Conservation (phyloP, 2,113 vertebrate genomes). For the Aptenodytes patagonicus region DNA sequence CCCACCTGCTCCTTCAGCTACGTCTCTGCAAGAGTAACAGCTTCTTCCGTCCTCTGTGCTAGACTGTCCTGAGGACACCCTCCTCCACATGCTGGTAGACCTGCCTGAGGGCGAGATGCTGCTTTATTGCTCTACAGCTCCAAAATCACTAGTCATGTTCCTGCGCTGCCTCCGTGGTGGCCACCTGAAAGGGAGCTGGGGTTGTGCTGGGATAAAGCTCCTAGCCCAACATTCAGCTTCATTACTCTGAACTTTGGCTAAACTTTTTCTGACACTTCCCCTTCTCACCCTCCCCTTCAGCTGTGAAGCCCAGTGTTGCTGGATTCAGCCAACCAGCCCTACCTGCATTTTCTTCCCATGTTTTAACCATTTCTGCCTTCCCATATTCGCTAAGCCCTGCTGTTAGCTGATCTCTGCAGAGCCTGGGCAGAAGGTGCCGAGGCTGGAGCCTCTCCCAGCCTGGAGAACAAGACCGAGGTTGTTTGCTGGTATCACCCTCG, state of each 20-base stretch:
- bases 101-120: not conserved
- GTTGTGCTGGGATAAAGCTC: not conserved
- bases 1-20: not conserved
- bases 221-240: not conserved
- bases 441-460: not conserved
- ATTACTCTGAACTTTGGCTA: not conserved
- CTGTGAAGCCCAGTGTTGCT: not conserved
- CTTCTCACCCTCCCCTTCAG: not conserved
- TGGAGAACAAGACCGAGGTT: not conserved
- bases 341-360: not conserved
- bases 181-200: not conserved
- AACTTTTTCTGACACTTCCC: not conserved
- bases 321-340: not conserved
- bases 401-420: not conserved
- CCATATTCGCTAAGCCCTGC: not conserved
- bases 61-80: not conserved
- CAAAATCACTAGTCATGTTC: not conserved
- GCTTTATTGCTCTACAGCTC: not conserved
- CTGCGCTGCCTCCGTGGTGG: fast-evolving
- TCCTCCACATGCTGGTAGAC: not conserved
- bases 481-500: not conserved
- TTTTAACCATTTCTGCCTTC: not conserved
- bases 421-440: not conserved
- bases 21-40: not conserved
- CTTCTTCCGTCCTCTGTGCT: not conserved